phyloP scores from a whole-genome alignment of 2,797 vertebrate genomes.

The Lophius americanus region DNA sequence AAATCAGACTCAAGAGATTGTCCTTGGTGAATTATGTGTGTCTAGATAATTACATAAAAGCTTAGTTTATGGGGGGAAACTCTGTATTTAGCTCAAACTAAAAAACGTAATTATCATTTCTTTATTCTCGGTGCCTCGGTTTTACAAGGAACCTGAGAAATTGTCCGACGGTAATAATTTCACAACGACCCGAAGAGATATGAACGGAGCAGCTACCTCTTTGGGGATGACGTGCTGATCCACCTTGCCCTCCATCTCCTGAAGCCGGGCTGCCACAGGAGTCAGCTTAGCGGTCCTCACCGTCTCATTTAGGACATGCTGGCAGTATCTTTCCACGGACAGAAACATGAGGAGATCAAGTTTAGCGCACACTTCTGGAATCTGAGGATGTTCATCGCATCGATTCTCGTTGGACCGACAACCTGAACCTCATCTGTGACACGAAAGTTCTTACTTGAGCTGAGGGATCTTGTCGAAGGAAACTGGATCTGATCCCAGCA shows the following conservation, averaged over 20 bases:
- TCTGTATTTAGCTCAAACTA: too few relatives aligned
- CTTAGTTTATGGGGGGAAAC: too few relatives aligned
- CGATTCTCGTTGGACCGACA: not conserved
- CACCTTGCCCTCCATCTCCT: constrained; percentile 93
- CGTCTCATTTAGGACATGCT: constrained; percentile 92
- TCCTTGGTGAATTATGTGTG: too few relatives aligned
- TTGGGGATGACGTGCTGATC: constrained; percentile 92
- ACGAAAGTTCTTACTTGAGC: constrained; percentile 84
- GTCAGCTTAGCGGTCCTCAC: constrained; percentile 94
- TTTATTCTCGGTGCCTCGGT: too few relatives aligned
- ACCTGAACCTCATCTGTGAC: not conserved
- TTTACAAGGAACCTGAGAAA: too few relatives aligned
- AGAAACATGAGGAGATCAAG: constrained; percentile 23
- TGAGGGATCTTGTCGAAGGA: constrained; percentile 90
- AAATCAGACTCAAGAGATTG: too few relatives aligned
- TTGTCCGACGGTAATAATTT: not conserved
- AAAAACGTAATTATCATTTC: too few relatives aligned
- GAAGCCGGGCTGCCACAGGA: constrained; percentile 90
- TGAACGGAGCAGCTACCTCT: constrained; percentile 82
- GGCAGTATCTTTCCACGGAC: constrained; percentile 87
- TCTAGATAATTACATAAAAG: too few relatives aligned
- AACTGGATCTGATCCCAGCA: constrained; percentile 88
- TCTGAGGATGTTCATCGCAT: not conserved
- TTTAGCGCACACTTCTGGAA: not conserved
- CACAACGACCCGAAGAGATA: not conserved